Evolutionary conservation across 2,888 invertebrate genomes (phyloP).

Genomic region (Actias luna): DNA sequence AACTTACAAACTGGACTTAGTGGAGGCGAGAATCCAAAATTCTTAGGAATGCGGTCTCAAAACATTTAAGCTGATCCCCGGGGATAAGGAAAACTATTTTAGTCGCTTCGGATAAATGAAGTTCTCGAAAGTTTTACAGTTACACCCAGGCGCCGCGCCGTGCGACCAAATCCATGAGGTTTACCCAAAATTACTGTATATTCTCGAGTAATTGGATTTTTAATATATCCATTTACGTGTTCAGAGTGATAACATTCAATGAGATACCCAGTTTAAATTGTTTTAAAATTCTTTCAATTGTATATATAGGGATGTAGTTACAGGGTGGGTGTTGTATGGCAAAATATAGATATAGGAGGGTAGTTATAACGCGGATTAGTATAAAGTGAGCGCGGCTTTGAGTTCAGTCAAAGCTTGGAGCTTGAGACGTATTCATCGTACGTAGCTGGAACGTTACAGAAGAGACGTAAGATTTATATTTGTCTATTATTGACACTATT

Average conservation of each 20-base stretch:
- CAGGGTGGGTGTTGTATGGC: too few species aligned
- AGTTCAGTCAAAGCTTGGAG: too few species aligned
- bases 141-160: neutral
- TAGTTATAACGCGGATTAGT: too few species aligned
- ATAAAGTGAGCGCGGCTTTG: too few species aligned
- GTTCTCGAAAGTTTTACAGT: constrained; percentile 16
- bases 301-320: too few species aligned
- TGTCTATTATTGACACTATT: too few species aligned
- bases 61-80: constrained; percentile 17
- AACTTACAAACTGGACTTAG: constrained; percentile 19
- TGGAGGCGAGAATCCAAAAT: constrained; percentile 21
- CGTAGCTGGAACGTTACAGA: too few species aligned
- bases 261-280: neutral
- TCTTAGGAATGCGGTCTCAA: constrained; percentile 20
- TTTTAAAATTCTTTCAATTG: neutral
- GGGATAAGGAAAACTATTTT: constrained; percentile 11
- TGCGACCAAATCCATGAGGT: neutral
- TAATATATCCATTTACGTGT: neutral
- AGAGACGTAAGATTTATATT: too few species aligned
- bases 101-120: constrained; percentile 4
- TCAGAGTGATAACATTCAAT: neutral
- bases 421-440: too few species aligned
- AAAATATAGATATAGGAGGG: too few species aligned
- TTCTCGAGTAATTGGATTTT: neutral
- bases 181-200: neutral